Conservation (phyloP, 2,113 vertebrate species). For the Podarcis raffonei region DNA sequence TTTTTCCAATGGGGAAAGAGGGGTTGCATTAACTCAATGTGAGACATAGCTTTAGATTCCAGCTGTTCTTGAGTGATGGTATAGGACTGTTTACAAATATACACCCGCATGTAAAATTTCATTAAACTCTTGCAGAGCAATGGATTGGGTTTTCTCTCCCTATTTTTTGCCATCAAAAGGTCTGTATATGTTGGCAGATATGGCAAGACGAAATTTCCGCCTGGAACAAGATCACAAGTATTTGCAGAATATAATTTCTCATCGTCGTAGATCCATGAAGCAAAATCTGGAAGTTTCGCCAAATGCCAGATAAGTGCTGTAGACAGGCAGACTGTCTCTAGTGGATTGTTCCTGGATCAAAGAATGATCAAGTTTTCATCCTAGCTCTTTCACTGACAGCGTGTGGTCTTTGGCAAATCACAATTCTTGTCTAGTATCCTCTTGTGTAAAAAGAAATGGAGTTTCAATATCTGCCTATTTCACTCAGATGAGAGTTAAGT, state of each 20-base stretch:
- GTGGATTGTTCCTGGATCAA: slow-evolving; percentile 65
- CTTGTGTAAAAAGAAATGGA: slow-evolving; percentile 33
- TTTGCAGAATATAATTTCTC: slow-evolving; percentile 59
- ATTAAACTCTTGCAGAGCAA: slow-evolving; percentile 13
- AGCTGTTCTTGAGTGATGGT: not conserved
- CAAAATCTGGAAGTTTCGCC: slow-evolving; percentile 44
- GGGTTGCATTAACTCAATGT: not conserved
- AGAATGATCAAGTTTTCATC: slow-evolving; percentile 59
- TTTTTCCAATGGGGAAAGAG: not conserved
- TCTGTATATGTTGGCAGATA: slow-evolving; percentile 47
- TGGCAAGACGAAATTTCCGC: slow-evolving; percentile 27
- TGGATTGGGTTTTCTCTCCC: not conserved
- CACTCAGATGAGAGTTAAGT: not conserved
- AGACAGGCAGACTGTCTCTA: slow-evolving; percentile 64
- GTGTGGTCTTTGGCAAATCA: slow-evolving; percentile 54
- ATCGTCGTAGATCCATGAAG: slow-evolving; percentile 56
- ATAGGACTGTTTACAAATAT: not conserved
- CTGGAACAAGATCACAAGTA: slow-evolving; percentile 57
- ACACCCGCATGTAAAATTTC: not conserved
- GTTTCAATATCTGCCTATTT: slow-evolving; percentile 59
- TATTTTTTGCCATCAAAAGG: slow-evolving; percentile 35
- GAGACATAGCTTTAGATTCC: not conserved
- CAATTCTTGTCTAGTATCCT: slow-evolving; percentile 49
- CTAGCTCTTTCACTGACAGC: slow-evolving; percentile 60
- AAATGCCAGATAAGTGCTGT: slow-evolving; percentile 45